phyloP scores from a whole-genome alignment of 92 coral and sea anemone genomes.

The Zoanthus gigantus region DNA sequence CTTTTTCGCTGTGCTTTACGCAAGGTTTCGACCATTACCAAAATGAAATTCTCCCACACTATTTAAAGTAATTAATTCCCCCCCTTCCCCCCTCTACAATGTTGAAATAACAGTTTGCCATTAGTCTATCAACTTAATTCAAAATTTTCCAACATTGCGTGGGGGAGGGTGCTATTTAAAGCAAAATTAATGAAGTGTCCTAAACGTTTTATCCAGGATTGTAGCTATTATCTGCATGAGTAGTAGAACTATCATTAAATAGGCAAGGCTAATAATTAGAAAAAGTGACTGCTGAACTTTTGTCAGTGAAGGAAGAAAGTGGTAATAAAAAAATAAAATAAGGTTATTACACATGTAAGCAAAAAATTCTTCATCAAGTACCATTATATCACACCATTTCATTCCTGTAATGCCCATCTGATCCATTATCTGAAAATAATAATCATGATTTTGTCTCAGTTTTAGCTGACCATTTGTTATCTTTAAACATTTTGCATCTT shows the following conservation, averaged over 20 bases:
- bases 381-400: slow-evolving; percentile 52
- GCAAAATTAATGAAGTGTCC: too few relatives aligned
- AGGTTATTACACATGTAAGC: slow-evolving; percentile 21
- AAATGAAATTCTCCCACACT: too few relatives aligned
- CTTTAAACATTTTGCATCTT: slow-evolving; percentile 33
- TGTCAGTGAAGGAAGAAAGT: slow-evolving; percentile 42
- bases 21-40: too few relatives aligned
- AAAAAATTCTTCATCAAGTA: slow-evolving; percentile 42
- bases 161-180: too few relatives aligned
- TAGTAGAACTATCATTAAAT: slow-evolving; percentile 1
- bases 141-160: too few relatives aligned
- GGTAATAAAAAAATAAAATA: slow-evolving; percentile 22
- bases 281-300: slow-evolving; percentile 2
- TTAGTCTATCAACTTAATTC: too few relatives aligned
- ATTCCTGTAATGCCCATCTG: slow-evolving; percentile 21
- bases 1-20: too few relatives aligned
- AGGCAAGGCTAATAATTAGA: not conserved
- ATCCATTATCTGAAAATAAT: slow-evolving; percentile 48
- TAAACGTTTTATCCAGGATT: too few relatives aligned
- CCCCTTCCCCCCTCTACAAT: too few relatives aligned
- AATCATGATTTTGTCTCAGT: slow-evolving; percentile 27
- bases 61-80: too few relatives aligned
- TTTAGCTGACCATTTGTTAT: slow-evolving; percentile 27
- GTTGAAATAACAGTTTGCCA: too few relatives aligned
- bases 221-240: not conserved